phyloP scores from a whole-genome alignment of 2,888 invertebrate genomes.

The Xestia rhomboidea region DNA sequence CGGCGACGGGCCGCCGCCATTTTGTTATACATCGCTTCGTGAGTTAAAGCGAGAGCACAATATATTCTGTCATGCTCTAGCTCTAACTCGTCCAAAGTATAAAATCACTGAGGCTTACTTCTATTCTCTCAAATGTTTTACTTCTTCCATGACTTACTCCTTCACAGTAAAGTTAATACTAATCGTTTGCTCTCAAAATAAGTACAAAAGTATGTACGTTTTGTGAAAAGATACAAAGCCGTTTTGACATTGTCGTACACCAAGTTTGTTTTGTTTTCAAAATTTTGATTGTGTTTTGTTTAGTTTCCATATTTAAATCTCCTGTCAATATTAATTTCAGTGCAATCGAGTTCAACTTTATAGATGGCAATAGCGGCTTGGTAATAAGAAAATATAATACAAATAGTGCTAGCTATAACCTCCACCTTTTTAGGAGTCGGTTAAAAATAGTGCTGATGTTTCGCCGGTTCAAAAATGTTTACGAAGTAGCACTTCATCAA shows the following conservation, averaged over 20 bases:
- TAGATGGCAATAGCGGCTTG: background rate
- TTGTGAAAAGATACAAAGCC: constrained; percentile 15
- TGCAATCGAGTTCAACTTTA: background rate
- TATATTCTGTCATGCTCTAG: constrained; percentile 41
- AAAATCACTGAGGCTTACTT: constrained; percentile 38
- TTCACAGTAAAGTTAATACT: background rate
- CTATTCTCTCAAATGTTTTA: constrained; percentile 15
- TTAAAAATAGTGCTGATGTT: background rate
- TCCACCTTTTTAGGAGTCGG: no score
- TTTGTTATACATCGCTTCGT: constrained; percentile 78
- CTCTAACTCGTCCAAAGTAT: constrained; percentile 25
- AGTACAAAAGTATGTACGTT: background rate
- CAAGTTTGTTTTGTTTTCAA: constrained; percentile 40
- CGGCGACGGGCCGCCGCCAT: constrained; percentile 78
- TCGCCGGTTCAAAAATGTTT: background rate
- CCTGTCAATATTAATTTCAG: constrained; percentile 29
- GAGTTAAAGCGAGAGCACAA: constrained; percentile 77
- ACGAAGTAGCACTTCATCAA: background rate
- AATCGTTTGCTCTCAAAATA: constrained; percentile 9
- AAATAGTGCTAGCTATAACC: background rate
- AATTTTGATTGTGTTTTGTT: constrained; percentile 53
- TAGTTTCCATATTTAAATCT: constrained; percentile 48
- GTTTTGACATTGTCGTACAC: constrained; percentile 31
- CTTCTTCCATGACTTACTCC: constrained; percentile 38
- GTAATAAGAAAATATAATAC: background rate